Conservation (phyloP, 1,140 invertebrate genomes). For the Aphelinus atriplicis region DNA sequence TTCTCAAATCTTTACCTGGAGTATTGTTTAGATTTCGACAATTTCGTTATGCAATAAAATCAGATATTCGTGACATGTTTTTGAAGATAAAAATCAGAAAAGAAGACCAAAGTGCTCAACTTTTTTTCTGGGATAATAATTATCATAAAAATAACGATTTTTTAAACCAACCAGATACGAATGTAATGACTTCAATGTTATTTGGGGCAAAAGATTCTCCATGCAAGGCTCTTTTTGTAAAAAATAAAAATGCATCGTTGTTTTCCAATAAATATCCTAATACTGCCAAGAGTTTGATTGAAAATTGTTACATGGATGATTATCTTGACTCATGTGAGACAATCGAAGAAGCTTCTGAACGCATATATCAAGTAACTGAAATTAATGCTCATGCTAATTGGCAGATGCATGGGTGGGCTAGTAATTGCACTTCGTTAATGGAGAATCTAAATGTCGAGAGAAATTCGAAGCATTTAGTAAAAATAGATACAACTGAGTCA, state of each 20-base stretch:
- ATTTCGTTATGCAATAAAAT: background rate
- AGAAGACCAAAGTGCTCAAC: constrained; percentile 27
- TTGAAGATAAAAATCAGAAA: constrained; percentile 19
- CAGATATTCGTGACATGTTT: constrained; percentile 10
- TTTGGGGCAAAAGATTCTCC: constrained; percentile 53
- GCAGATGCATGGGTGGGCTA: background rate
- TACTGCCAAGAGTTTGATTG: constrained; percentile 45
- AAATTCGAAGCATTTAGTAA: background rate
- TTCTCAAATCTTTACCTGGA: constrained; percentile 34
- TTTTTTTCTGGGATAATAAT: constrained; percentile 28
- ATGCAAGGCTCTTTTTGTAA: constrained; percentile 47
- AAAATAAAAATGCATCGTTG: constrained; percentile 49
- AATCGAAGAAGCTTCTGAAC: constrained; percentile 37
- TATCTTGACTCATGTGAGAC: constrained; percentile 46
- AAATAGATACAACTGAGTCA: background rate
- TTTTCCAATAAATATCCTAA: constrained; percentile 37
- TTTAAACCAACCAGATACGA: background rate
- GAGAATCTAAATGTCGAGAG: background rate
- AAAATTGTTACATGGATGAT: constrained; percentile 54
- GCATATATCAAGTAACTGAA: constrained; percentile 5
- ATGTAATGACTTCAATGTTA: constrained; percentile 25
- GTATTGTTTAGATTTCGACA: constrained; percentile 12
- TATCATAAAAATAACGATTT: background rate
- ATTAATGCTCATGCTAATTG: background rate
- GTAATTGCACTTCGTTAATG: background rate